Base-by-base conservation (phyloP, 2,113 vertebrate genomes). In the Morone chrysops region DNA sequence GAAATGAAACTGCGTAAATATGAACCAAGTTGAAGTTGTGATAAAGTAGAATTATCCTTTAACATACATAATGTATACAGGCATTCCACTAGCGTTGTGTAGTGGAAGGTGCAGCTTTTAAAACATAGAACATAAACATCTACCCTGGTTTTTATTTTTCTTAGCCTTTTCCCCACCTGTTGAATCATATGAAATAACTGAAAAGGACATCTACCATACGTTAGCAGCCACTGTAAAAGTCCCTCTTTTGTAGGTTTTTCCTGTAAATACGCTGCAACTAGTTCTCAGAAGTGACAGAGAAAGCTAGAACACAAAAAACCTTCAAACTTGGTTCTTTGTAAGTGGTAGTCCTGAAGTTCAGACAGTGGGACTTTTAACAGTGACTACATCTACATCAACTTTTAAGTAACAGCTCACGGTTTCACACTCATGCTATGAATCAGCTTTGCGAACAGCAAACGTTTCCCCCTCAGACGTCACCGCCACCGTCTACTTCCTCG, bases 401-500 rank as follows among this genome's bases (percentile, higher is more conserved):
- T 66, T 66, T 8, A 51, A 65, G 25, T 43, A 81, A 81, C 75
- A 70, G 70, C 78, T 87, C 62, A 56, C 51, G 66, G 76, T 91
- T 86, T 89, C 79, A 92, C 78, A 75, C 89, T 81, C 87, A 91
- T 87, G 89, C 86, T 91, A 86, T 36, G 56, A 43, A 61, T 69
- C 62, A 65, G 65, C 65, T 57, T 22, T 22, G 53, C 85, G 67
- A 38, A 47, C 41, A 25, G 75, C 38, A 8, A 77, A 36, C 50
- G 18, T 22, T 51, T 25, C 66, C 72, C 45, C 67, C 75, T 47
- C 47, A 20, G 38, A n/a, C 56, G 31, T 57, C 78, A 4, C 51
- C 76, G 0, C 80, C 74, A 6, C 54, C 36, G 14, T 86, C 85
- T 94, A 95, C 88, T 95, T 95, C 54, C 87, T 92, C 40, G 93